Percentiles rank a stretch among this genome's conserved stretches.
phyloP scores from a whole-genome alignment of 1,140 invertebrate genomes.

The Cyclina sinensis region DNA sequence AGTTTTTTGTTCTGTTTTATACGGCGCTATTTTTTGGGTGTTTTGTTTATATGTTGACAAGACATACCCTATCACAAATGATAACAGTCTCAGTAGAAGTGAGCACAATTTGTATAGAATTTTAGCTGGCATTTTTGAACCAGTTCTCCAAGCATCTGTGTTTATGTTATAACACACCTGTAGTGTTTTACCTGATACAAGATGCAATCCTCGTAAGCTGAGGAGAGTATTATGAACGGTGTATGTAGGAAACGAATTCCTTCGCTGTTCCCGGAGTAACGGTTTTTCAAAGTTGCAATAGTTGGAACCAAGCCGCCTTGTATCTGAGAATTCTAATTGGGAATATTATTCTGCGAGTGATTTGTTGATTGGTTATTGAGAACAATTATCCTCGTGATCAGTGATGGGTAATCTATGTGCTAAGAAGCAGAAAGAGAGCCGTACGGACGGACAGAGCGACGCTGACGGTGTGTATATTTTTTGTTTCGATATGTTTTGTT shows the following conservation, averaged over 20 bases:
- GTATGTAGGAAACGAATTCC: slow-evolving; percentile 20
- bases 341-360: neutral
- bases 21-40: no score
- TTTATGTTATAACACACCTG: slow-evolving; percentile 29
- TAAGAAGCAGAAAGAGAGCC: slow-evolving; percentile 40
- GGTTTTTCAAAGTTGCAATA: neutral
- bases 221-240: neutral
- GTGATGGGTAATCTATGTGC: slow-evolving; percentile 57
- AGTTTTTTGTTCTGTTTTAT: no score
- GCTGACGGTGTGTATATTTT: slow-evolving; percentile 27
- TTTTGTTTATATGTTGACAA: no score
- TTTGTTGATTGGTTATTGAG: slow-evolving; percentile 17
- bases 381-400: neutral
- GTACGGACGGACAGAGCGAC: slow-evolving; percentile 11
- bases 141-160: neutral
- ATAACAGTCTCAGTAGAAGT: no score
- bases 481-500: neutral
- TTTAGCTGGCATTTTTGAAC: neutral
- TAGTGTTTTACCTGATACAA: slow-evolving; percentile 8
- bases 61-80: no score
- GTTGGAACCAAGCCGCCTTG: slow-evolving; percentile 6
- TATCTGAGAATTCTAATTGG: neutral
- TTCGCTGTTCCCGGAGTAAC: neutral
- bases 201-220: neutral
- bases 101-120: no score